A percentile compares a stretch with the other conserved stretches of the same genome.
Conservation (phyloP, 1,140 invertebrate genomes). For the Anastrepha obliqua region DNA sequence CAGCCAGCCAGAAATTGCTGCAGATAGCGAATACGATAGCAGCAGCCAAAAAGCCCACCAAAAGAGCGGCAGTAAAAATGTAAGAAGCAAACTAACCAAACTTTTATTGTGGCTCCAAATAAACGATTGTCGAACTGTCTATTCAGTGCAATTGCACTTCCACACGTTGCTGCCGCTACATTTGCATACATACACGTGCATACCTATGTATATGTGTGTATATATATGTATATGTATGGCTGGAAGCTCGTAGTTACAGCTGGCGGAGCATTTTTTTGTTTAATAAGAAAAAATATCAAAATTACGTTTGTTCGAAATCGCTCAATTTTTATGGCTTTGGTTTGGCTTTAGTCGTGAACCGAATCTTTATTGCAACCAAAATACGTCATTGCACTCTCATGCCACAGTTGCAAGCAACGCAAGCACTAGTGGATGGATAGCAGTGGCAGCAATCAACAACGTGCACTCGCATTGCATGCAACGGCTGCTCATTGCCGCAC, state of each 20-base stretch:
- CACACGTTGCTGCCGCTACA: background rate
- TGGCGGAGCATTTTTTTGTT: background rate
- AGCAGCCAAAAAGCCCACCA: too few species aligned
- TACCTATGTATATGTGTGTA: background rate
- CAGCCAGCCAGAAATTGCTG: too few species aligned
- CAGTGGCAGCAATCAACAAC: background rate
- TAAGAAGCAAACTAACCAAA: background rate
- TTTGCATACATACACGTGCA: background rate
- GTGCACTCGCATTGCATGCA: constrained; percentile 19
- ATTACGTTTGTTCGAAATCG: constrained; percentile 22
- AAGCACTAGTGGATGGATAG: background rate
- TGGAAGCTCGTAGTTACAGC: background rate
- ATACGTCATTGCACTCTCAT: constrained; percentile 11
- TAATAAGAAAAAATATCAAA: background rate
- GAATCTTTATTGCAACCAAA: constrained; percentile 30
- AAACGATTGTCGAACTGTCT: background rate
- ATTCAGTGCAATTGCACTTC: background rate
- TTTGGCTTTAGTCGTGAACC: background rate
- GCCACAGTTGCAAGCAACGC: too few species aligned
- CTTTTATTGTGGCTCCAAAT: constrained; percentile 3
- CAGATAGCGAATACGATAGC: too few species aligned
- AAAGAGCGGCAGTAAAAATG: too few species aligned
- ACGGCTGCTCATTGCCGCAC: background rate
- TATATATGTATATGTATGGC: background rate
- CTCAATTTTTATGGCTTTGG: constrained; percentile 43